phyloP scores from a whole-genome alignment of 2,888 invertebrate genomes.

The Cosmopolites sordidus region DNA sequence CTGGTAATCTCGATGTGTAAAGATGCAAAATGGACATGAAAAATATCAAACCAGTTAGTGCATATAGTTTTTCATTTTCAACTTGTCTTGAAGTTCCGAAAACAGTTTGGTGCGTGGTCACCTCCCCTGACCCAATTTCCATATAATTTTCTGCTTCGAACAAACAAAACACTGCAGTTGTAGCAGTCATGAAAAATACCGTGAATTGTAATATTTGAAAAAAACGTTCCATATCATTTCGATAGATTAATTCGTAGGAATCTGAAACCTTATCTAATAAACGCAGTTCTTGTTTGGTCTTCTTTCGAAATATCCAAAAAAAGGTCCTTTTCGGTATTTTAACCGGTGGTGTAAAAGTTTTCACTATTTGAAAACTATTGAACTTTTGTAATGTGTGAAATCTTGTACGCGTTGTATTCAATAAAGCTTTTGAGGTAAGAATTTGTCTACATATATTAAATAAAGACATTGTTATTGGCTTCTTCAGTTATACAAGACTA shows the following conservation, averaged over 20 bases:
- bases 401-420: background rate
- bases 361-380: background rate
- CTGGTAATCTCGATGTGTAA: slow-evolving; percentile 37
- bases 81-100: too few species aligned
- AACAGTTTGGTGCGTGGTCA: too few species aligned
- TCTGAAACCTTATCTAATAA: slow-evolving; percentile 40
- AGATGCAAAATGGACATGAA: slow-evolving; percentile 33
- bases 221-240: slow-evolving; percentile 39
- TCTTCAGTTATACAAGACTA: too few species aligned
- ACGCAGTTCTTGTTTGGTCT: slow-evolving; percentile 29
- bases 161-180: background rate
- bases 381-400: slow-evolving; percentile 3
- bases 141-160: background rate
- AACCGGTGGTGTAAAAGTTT: background rate
- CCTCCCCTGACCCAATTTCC: too few species aligned
- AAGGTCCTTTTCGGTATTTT: slow-evolving; percentile 11
- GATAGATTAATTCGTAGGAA: slow-evolving; percentile 42
- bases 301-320: slow-evolving; percentile 29
- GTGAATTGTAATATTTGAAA: slow-evolving; percentile 33
- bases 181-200: background rate
- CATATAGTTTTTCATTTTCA: too few species aligned
- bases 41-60: slow-evolving; percentile 30
- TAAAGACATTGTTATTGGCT: background rate
- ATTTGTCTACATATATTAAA: background rate
- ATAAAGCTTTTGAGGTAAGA: background rate